phyloP scores from a whole-genome alignment of 1,140 invertebrate species.

The Trissolcus basalis region DNA sequence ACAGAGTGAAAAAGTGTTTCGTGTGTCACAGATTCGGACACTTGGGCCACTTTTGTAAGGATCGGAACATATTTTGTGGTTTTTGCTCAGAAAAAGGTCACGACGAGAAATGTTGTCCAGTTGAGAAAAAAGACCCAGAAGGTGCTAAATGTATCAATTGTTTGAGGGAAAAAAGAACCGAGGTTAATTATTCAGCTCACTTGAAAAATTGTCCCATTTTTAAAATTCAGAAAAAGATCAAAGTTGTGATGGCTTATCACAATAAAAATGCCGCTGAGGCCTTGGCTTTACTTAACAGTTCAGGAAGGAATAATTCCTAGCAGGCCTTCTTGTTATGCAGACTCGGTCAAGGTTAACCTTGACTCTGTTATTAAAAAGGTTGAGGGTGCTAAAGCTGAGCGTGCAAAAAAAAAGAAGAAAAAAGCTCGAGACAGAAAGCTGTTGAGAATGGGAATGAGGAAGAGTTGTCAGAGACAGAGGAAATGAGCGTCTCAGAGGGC shows the following conservation, averaged over 20 bases:
- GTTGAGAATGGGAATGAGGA: no score
- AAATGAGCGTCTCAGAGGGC: no score
- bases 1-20: constrained; percentile 22
- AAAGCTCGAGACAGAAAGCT: not conserved
- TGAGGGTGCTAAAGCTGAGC: not conserved
- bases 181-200: not conserved
- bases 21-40: constrained; percentile 16
- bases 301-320: not conserved
- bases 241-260: not conserved
- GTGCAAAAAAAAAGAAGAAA: constrained; percentile 2
- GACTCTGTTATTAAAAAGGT: not conserved
- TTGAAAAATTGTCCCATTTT: not conserved
- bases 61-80: constrained; percentile 9
- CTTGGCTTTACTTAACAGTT: not conserved
- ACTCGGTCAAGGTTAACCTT: not conserved
- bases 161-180: not conserved
- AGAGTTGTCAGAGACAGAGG: not conserved
- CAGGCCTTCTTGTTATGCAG: not conserved
- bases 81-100: constrained; percentile 10
- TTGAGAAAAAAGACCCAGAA: not conserved
- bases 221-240: not conserved
- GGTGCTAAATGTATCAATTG: not conserved
- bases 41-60: constrained; percentile 2
- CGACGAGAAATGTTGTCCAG: constrained; percentile 4
- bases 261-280: not conserved